Evolutionary conservation across 2,797 vertebrate species (phyloP).

Genomic region (Ctenosaura bakeri): DNA sequence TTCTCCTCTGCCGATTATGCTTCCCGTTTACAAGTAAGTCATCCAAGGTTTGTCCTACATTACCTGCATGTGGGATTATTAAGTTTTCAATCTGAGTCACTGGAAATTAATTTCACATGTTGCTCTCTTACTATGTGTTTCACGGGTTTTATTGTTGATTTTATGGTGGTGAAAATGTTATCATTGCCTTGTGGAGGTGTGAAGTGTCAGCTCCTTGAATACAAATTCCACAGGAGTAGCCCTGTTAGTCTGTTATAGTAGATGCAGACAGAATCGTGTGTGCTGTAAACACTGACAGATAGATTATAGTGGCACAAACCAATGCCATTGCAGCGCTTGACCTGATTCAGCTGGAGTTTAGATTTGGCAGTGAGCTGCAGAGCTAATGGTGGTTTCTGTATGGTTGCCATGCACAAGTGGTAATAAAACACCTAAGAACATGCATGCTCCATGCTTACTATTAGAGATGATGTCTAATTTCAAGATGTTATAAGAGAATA

Average conservation of each 20-base stretch:
- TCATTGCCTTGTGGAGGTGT: fast-evolving
- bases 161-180: not conserved
- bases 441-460: not conserved
- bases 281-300: conserved; percentile 5
- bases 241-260: not conserved
- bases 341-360: not conserved
- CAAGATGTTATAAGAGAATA: not conserved
- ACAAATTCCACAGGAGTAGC: not conserved
- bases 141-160: not conserved
- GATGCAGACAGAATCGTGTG: not conserved
- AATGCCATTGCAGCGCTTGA: not conserved
- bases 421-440: not conserved
- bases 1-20: conserved; percentile 95
- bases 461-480: not conserved
- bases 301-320: not conserved
- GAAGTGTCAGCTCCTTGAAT: not conserved
- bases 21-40: conserved; percentile 96
- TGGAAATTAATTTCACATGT: not conserved
- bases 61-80: not conserved
- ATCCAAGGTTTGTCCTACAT: conserved; percentile 8
- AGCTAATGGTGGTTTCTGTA: not conserved
- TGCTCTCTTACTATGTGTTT: not conserved
- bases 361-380: not conserved
- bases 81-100: not conserved
- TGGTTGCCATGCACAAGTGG: not conserved